Evolutionary conservation across 2,113 vertebrate genomes (phyloP), one percentile per base, ranked within the genome.

Genomic region (Elephantulus edwardii): DNA sequence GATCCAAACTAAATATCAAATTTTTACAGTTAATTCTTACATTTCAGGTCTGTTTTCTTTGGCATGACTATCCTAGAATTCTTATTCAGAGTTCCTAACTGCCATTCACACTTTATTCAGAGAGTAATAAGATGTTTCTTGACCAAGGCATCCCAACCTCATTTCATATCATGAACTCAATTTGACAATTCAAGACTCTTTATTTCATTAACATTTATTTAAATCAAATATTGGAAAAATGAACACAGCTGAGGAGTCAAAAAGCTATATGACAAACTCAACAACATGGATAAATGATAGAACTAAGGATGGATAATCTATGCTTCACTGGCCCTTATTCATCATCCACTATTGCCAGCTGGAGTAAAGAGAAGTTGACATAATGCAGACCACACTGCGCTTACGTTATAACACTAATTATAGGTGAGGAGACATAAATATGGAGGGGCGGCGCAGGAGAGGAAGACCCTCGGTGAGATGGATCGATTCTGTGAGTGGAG

Each of bases 1-100:
- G 86, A 83, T 50, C 75, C 64, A 80, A 75, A n/a, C 82, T 52
- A 92, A 90, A 89, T 77, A 54, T 20, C 33, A 77, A 92, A 74
- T 81, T 89, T 84, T 84, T 40, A 78, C 6, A 22, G 66, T 30
- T 42, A 60, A 80, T 78, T 93, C 50, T 70, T 52, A 86, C 13
- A 74, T 14, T 13, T 77, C 46, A 46, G 10, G 10, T 38, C 17
- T 81, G 48, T 93, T 96, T 91, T 84, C 62, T 56, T 89, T 93
- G 89, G 83, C 68, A 91, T 50, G 42, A 11, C 42, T 77, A 88
- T 70, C 60, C 16, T 33, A 44, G 83, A 77, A 91, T 42, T 35
- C 83, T 64, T 86, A 14, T 22, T 80, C 58, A 38, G 40, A 85
- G 54, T 68, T 52, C 19, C 77, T 35, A 19, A 60, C 83, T 33